Conservation (phyloP, 1,140 invertebrate species). For the Campoletis sonorensis region DNA sequence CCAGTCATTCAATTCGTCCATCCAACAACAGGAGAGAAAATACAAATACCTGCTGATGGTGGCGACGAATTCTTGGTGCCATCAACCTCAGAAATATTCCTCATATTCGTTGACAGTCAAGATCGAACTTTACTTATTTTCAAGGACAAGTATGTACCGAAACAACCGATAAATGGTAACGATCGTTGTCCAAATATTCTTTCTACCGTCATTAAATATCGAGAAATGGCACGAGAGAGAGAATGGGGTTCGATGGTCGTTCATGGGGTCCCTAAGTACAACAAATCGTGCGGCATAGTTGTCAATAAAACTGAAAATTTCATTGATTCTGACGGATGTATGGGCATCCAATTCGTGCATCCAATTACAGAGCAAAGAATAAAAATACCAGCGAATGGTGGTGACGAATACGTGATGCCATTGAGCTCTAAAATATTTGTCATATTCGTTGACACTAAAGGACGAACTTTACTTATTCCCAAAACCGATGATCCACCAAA, state of each 20-base stretch:
- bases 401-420: constrained; percentile 6
- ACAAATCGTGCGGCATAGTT: neutral
- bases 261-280: constrained; percentile 13
- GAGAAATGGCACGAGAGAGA: neutral
- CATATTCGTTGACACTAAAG: constrained; percentile 18
- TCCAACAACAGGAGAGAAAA: neutral
- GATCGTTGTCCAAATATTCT: too few species aligned
- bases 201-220: neutral
- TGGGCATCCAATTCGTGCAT: neutral
- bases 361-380: neutral
- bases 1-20: neutral
- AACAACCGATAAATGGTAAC: too few species aligned
- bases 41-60: neutral
- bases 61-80: constrained; percentile 13
- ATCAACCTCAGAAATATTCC: neutral
- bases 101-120: constrained; percentile 21
- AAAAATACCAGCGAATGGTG: neutral
- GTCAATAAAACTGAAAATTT: neutral
- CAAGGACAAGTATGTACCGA: neutral
- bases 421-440: neutral
- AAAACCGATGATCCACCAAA: neutral
- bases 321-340: neutral
- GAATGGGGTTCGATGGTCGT: neutral
- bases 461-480: constrained; percentile 15
- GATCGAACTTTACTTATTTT: constrained; percentile 23